Evolutionary conservation across 1,140 invertebrate genomes (phyloP), one percentile per base, ranked within the genome.

Genomic region (Colletes gigas): DNA sequence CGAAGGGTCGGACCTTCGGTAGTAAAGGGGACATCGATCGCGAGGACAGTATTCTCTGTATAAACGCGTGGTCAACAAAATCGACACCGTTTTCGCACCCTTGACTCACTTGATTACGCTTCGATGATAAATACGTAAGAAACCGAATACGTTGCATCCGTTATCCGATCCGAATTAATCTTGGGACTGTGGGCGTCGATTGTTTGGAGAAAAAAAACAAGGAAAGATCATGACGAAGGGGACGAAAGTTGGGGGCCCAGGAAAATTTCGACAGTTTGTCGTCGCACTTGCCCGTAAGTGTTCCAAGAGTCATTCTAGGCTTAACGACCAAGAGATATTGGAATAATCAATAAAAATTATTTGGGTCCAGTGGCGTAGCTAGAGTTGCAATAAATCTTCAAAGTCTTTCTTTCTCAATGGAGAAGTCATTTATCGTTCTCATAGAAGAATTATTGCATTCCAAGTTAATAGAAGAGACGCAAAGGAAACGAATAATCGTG

Each of bases 221-320:
- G 14, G 41, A n/a, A 73, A 75, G 72, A 41, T 73, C 15, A 86
- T 83, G 66, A 52, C 81, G 7, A 77, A 84, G 30, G 10, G 21
- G 0, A 78, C 69, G n/a, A 55, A 73, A 2, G 12, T 5, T 8
- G 3, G 17, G 12, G 86, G 88, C 41, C 84, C 90, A 14, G 91
- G 91, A 60, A 91, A 88, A 74, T 69, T 75, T 41, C 87, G 86
- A 12, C 91, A 92, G 54, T 82, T 90, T 72, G 8, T 91, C 0
- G 84, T 88, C 12, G 55, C 89, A 1, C 0, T 86, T 5, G 73
- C 89, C 52, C 83, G 91, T 92, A 62, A 86, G 89, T 91, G 50
- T 50, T 10, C 15, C 9, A 12, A 19, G 59, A 3, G 39, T 21
- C 39, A 30, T n/a, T 30, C 30, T 2, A 30, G 0, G 30, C 2